phyloP scores from a whole-genome alignment of 2,888 invertebrate genomes.

The Andrena chrysosceles region DNA sequence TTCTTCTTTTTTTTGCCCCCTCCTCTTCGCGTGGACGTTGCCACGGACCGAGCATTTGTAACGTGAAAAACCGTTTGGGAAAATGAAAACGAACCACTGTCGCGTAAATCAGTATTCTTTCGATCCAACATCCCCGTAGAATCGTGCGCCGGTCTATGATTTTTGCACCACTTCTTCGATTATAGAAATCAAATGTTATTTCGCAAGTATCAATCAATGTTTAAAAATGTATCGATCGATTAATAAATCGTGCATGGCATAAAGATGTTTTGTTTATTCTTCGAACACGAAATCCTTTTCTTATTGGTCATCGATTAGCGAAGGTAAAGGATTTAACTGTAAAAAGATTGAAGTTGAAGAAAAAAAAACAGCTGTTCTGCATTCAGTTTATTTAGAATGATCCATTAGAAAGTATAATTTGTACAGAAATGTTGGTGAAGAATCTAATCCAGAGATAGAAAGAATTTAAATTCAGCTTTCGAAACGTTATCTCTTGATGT shows the following conservation, averaged over 20 bases:
- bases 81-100: constrained; percentile 27
- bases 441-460: not conserved
- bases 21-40: constrained; percentile 24
- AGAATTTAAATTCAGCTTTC: constrained; percentile 12
- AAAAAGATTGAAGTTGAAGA: not conserved
- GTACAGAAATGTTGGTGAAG: not conserved
- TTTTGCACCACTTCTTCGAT: constrained; percentile 69
- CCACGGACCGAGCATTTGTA: constrained; percentile 55
- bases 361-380: too few relatives aligned
- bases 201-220: constrained; percentile 74
- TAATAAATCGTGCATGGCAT: constrained; percentile 76
- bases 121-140: constrained; percentile 59
- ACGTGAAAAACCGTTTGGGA: constrained; percentile 39
- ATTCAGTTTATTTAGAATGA: too few relatives aligned
- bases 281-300: not conserved
- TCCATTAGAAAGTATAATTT: not conserved
- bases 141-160: constrained; percentile 65
- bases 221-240: constrained; percentile 76
- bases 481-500: not conserved
- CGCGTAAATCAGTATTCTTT: constrained; percentile 69
- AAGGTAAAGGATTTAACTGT: not conserved
- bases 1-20: not conserved
- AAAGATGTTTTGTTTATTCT: constrained; percentile 16
- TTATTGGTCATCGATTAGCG: not conserved
- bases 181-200: constrained; percentile 73